These are phyloP conservation scores for Crocodylus rhombifer DNA, from an alignment of 2,797 vertebrate species.

Conservation along the genomic window DNA sequence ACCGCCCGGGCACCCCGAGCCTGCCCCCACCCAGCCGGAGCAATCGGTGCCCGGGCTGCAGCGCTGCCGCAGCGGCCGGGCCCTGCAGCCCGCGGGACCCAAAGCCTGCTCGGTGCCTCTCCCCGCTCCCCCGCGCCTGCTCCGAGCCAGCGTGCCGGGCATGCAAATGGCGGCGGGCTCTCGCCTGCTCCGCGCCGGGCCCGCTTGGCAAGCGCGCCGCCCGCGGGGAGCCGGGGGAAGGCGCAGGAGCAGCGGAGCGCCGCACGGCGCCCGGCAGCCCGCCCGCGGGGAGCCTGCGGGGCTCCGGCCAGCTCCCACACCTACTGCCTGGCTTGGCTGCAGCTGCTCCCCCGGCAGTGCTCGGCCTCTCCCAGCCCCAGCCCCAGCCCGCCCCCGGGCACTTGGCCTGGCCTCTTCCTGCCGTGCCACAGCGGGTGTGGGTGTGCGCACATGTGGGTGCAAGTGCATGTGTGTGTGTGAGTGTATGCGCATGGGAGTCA, in stretches of 20 bases:
- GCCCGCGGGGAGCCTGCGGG: not conserved
- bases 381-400: not conserved
- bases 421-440: not conserved
- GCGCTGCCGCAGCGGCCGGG: no score
- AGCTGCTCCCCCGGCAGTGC: not conserved
- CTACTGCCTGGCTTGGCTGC: not conserved
- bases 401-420: not conserved
- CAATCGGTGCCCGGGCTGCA: no score
- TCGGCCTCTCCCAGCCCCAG: not conserved
- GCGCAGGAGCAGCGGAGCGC: not conserved
- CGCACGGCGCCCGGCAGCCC: not conserved
- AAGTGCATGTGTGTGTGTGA: no score
- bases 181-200: not conserved
- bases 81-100: no score
- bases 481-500: no score
- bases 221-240: not conserved
- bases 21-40: no score
- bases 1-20: accelerated
- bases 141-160: not conserved
- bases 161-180: slow-evolving; percentile 70
- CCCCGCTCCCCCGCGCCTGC: not conserved
- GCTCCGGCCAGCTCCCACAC: not conserved
- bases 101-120: no score
- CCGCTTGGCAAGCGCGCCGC: not conserved
- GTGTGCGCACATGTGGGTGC: no score